Evolutionary conservation across 2,888 invertebrate species (phyloP), one percentile per base, ranked within the genome.

Genomic region (Amphipoea oculea): DNA sequence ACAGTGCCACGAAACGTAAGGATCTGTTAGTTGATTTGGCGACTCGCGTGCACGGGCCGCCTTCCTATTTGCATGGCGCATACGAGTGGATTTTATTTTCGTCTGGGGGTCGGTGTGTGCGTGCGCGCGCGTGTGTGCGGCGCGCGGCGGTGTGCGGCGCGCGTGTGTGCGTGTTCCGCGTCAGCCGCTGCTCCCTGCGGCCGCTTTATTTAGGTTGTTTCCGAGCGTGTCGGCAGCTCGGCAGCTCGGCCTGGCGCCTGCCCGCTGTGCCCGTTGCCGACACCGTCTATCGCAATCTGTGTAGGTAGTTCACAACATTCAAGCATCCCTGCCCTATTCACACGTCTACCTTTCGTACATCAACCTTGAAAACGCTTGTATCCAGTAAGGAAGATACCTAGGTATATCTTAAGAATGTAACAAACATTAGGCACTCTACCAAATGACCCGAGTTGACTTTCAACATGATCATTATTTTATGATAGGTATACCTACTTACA

Each of bases 1-100:
- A 96, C 95, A 95, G 95, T 96, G 96, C 96, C 95, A 96, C 96
- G 94, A 96, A 96, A 96, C 96, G 96, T 97, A 97, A 97, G 96
- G 96, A 96, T 95, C 95, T 93, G 92, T 95, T 93, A 94, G 95
- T 95, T 95, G 94, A 94, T 95, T 95, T 93, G 94, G 92, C 92
- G 92, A 93, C 90, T 94, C 91, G 95, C 94, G 94, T 95, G 94
- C 92, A 93, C 93, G 92, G 91, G 92, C 93, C 93, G 94, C 93
- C 96, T 96, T 96, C 96, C 96, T 96, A 96, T 96, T 96, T 96
- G 96, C 96, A 96, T 96, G 96, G 96, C 96, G 95, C 95, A 96
- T 96, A 95, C 96, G 95, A 96, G 96, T 96, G 95, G 94, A 96
- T 96, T 96, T 96, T 97, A 97, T 97, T 97, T 97, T 96, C 95